A percentile compares a stretch with the other conserved stretches of the same genome.
Evolutionary conservation across 2,113 vertebrate genomes (phyloP).

Genomic region (Sander vitreus): DNA sequence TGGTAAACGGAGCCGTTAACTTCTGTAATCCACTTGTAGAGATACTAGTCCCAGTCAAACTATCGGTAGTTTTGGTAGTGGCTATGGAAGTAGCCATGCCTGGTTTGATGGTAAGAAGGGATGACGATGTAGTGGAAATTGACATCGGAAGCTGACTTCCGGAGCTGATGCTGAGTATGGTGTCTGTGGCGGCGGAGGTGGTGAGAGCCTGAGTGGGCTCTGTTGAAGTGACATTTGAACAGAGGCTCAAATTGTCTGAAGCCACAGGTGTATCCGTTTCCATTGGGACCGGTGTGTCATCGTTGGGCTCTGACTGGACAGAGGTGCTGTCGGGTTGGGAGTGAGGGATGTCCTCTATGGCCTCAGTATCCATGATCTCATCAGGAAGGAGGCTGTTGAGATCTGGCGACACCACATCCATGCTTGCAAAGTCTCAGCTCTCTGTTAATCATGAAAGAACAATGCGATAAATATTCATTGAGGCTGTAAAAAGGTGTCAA

Average conservation of each 20-base stretch:
- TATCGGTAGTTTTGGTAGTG: constrained; percentile 75
- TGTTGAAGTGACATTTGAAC: constrained; percentile 76
- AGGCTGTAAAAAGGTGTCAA: background rate
- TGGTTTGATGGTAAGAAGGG: constrained; percentile 80
- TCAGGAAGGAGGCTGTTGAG: constrained; percentile 98
- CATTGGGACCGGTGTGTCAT: constrained; percentile 81
- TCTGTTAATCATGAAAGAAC: constrained; percentile 71
- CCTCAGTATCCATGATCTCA: constrained; percentile 97
- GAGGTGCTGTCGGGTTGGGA: constrained; percentile 85
- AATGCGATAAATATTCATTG: background rate
- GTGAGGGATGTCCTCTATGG: constrained; percentile 91
- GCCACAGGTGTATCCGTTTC: constrained; percentile 88
- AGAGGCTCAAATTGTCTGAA: constrained; percentile 87
- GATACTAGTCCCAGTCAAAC: constrained; percentile 65
- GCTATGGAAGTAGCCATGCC: constrained; percentile 75
- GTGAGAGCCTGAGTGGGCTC: constrained; percentile 79
- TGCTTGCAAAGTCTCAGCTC: constrained; percentile 78
- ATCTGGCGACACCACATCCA: constrained; percentile 98
- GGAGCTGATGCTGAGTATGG: constrained; percentile 75
- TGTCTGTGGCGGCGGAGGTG: constrained; percentile 81
- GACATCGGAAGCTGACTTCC: constrained; percentile 81
- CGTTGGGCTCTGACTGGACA: constrained; percentile 56
- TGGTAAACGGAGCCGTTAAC: constrained; percentile 88
- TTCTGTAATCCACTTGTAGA: constrained; percentile 86
- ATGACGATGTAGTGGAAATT: constrained; percentile 58